These are phyloP conservation scores for Vultur gryphus DNA, from an alignment of 2,797 vertebrate species.

Conservation along the genomic window DNA sequence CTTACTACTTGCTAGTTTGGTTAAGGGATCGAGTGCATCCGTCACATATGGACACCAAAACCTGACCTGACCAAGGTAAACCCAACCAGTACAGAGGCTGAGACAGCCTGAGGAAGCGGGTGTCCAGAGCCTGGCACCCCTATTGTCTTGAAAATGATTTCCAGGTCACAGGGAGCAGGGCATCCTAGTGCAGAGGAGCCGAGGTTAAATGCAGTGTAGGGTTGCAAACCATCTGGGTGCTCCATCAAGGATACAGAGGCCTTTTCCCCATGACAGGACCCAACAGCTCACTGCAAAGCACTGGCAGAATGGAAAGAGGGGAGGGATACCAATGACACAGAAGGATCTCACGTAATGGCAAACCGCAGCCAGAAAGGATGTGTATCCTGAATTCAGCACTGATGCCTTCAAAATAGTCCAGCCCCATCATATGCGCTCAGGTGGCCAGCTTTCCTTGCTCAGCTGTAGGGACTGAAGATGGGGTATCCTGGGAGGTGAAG, in stretches of 20 bases:
- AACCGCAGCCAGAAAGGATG: not conserved
- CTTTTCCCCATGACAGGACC: not conserved
- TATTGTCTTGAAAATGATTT: not conserved
- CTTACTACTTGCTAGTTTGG: not conserved
- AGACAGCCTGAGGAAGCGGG: accelerated
- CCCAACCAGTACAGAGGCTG: not conserved
- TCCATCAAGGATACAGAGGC: not conserved
- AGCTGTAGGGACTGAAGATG: not conserved
- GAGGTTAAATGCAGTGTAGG: not conserved
- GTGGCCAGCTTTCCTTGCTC: not conserved
- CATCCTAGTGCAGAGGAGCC: not conserved
- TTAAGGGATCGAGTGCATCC: no score
- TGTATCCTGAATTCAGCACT: not conserved
- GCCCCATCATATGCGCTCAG: no score
- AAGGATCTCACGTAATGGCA: not conserved
- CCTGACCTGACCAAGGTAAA: not conserved
- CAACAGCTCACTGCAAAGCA: not conserved
- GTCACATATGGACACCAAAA: not conserved
- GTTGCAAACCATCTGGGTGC: not conserved
- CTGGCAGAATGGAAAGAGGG: not conserved
- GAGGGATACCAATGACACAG: not conserved
- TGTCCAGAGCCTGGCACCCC: not conserved
- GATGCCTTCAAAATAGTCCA: not conserved
- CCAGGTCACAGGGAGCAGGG: not conserved
- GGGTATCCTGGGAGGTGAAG: not conserved